Evolutionary conservation across 2,113 vertebrate species (phyloP).

Genomic region (Anolis sagrei): DNA sequence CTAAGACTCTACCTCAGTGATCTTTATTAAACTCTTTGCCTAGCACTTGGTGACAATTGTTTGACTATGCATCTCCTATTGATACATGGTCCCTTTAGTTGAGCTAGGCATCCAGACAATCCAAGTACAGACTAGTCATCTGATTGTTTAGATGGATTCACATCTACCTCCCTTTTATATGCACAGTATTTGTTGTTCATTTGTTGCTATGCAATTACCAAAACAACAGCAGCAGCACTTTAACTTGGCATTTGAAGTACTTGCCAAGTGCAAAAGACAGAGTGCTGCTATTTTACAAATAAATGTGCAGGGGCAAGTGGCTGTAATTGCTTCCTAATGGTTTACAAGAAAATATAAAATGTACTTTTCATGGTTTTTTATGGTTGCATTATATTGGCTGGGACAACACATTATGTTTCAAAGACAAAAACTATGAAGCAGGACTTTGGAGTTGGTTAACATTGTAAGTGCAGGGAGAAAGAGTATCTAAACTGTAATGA

Average conservation of each 20-base stretch:
- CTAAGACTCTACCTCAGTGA: no score
- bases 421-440: background rate
- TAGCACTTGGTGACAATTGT: background rate
- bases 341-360: background rate
- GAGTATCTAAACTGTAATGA: background rate
- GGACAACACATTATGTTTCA: background rate
- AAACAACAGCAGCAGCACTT: background rate
- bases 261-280: background rate
- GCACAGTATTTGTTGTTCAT: background rate
- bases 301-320: background rate
- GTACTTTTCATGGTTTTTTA: background rate
- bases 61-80: background rate
- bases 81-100: background rate
- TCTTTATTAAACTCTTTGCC: background rate
- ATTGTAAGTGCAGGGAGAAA: background rate
- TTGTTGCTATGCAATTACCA: background rate
- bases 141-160: background rate
- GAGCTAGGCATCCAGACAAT: no score
- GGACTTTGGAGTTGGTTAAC: background rate
- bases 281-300: background rate
- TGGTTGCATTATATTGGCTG: background rate
- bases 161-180: background rate
- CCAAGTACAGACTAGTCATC: no score
- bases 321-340: background rate
- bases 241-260: background rate